Evolutionary conservation across 2,888 invertebrate species (phyloP).

Genomic region (Eupithecia abbreviata): DNA sequence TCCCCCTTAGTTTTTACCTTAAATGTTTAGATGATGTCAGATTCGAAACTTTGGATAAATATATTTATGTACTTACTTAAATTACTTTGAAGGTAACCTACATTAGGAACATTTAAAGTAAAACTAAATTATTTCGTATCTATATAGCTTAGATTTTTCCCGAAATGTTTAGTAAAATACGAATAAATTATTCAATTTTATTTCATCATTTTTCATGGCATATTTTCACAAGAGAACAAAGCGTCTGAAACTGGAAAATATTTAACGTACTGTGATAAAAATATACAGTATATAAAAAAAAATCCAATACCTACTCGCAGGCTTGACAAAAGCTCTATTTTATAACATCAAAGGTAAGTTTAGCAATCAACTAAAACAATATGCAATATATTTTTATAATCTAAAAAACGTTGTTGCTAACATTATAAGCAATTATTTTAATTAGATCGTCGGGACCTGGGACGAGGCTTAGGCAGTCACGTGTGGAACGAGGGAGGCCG

Average conservation of each 20-base stretch:
- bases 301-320: not conserved
- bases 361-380: not conserved
- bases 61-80: not conserved
- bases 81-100: not conserved
- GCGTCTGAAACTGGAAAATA: not conserved
- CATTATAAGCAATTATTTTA: constrained; percentile 35
- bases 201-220: too few relatives aligned
- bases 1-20: too few relatives aligned
- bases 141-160: too few relatives aligned
- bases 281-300: not conserved
- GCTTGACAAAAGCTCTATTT: not conserved
- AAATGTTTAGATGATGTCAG: not conserved
- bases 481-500: constrained; percentile 69
- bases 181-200: too few relatives aligned
- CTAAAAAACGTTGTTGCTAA: constrained; percentile 33
- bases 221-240: not conserved
- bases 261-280: not conserved
- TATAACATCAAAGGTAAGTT: not conserved
- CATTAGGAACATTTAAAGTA: too few relatives aligned
- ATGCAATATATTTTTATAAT: not conserved
- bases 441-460: constrained; percentile 24
- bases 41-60: not conserved
- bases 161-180: too few relatives aligned
- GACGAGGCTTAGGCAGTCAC: constrained; percentile 55
- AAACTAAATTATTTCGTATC: too few relatives aligned